A percentile compares a stretch with the other conserved stretches of the same genome.
phyloP scores from a whole-genome alignment of 2,797 vertebrate genomes.

The Phataginus tetradactyla region DNA sequence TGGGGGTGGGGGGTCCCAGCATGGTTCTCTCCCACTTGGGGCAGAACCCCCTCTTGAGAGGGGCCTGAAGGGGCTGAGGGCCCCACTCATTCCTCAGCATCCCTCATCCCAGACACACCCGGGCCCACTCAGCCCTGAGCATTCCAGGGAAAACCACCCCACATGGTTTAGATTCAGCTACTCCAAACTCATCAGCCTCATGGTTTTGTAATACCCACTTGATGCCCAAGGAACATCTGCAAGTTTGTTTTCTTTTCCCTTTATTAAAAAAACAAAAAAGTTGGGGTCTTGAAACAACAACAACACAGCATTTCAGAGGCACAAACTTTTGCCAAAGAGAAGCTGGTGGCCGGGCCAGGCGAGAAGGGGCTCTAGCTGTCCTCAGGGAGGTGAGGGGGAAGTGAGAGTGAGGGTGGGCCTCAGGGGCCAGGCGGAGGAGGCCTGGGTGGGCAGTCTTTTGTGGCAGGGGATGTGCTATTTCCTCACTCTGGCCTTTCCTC shows the following conservation, averaged over 20 bases:
- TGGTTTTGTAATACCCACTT: neutral
- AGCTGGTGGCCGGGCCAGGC: neutral
- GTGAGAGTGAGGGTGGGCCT: neutral
- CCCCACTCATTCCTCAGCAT: neutral
- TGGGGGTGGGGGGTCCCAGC: neutral
- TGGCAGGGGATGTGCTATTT: neutral
- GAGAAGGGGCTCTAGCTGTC: neutral
- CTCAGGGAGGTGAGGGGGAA: neutral
- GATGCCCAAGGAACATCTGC: neutral
- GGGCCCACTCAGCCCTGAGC: neutral
- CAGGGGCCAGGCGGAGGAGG: neutral
- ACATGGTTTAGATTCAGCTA: neutral
- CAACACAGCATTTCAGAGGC: conserved; percentile 14
- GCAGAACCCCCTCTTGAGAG: neutral
- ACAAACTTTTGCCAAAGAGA: neutral
- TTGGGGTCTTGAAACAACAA: conserved; percentile 13
- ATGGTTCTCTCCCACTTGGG: neutral
- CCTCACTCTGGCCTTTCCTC: neutral
- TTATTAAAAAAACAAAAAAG: conserved; percentile 60
- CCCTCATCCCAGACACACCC: neutral
- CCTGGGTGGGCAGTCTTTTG: neutral
- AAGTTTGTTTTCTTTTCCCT: conserved; percentile 43
- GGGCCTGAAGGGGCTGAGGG: neutral
- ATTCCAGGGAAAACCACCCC: neutral
- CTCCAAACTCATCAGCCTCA: neutral